Base-by-base conservation (phyloP, 2,113 vertebrate genomes). In the Ameiurus melas region DNA sequence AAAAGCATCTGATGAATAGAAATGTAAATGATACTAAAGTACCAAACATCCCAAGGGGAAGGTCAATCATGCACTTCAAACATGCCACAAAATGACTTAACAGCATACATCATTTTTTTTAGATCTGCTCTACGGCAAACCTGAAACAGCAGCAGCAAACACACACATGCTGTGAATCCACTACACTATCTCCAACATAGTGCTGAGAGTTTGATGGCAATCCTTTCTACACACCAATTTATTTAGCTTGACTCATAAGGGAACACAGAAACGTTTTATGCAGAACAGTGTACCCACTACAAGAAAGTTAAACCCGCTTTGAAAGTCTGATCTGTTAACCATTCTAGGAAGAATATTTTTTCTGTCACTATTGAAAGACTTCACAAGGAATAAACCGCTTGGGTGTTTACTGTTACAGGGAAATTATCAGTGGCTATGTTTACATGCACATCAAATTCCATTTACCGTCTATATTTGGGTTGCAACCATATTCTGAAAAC, bases 11-110 rank as follows among this genome's bases (percentile, higher is more conserved):
- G 25, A 78, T 51, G 75, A 51, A 78, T 27, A 51, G 75, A 27
- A 78, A 78, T 78, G 75, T 51, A 78, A 78, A 78, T 78, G 43
- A 27, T 53, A 78, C 75, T 5, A 78, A 78, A 78, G 47, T n/a
- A n/a, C 25, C 43, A 78, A 51, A 53, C 43, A 53, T 78, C 43
- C 4, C 43, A 51, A 78, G 9, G 75, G 43, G 25, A 57, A 55
- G 14, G 27, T 53, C 51, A 55, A 30, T 55, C 77, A 79, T 55
- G 51, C 14, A 1, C 51, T 53, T 79, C 51, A 55, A 30, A 79
- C 77, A 17, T 22, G 27, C 47, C 14, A 79, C 47, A 55, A 55
- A 79, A 55, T 17, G 13, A 79, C 77, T 79, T 79, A 25, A 47
- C 22, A 14, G 75, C 25, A 51, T 43, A 51, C 43, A 2, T 78